These are phyloP conservation scores for Pollachius pollachius DNA, from an alignment of 2,113 vertebrate genomes.

Conservation along the genomic window DNA sequence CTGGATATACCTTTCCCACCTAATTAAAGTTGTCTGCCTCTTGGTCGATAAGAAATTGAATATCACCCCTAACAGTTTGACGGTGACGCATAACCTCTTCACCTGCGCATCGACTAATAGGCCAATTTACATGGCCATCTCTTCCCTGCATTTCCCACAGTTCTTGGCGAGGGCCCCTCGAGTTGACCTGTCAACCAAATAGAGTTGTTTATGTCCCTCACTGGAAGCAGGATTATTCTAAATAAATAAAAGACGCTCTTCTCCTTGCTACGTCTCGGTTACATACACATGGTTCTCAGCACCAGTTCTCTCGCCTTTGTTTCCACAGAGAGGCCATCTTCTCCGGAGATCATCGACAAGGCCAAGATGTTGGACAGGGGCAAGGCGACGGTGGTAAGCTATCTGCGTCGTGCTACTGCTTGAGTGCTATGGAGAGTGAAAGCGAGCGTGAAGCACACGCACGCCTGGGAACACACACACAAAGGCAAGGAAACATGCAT, in stretches of 20 bases:
- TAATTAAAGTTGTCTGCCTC: no score
- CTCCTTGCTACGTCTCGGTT: no score
- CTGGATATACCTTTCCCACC: no score
- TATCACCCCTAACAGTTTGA: no score
- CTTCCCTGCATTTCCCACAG: no score
- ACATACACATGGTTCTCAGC: background rate
- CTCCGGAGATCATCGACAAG: conserved; percentile 78
- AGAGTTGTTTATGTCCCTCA: no score
- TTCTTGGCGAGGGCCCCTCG: no score
- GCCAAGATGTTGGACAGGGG: conserved; percentile 78
- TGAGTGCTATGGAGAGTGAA: background rate
- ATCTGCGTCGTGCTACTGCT: background rate
- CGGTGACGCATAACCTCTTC: background rate
- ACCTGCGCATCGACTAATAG: background rate
- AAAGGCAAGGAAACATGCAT: background rate
- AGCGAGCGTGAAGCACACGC: background rate
- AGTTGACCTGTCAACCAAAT: no score
- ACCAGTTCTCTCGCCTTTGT: conserved; percentile 32
- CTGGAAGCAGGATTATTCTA: no score
- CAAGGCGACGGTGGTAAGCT: conserved; percentile 80
- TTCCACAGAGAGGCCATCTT: conserved; percentile 83
- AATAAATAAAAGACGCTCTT: no score
- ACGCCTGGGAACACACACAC: background rate
- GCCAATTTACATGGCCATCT: no score
- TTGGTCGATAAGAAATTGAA: no score